Evolutionary conservation across 2,888 invertebrate species (phyloP), one percentile per base, ranked within the genome.

Genomic region (Stenchaetothrips biformis): DNA sequence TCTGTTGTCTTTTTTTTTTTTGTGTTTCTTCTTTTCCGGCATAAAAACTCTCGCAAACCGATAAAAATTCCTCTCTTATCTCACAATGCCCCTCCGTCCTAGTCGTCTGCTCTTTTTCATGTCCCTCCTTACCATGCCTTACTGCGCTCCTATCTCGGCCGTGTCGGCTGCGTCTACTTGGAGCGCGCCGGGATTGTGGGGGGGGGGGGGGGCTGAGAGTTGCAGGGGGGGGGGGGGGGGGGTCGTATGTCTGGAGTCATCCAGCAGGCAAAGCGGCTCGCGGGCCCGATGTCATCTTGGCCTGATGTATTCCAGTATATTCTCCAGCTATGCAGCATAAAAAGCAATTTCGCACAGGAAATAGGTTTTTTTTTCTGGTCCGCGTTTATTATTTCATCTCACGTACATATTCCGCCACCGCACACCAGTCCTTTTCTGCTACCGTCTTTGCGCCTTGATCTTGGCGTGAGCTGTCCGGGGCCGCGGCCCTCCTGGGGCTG

Each of bases 301-400:
- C 25, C 67, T 74, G 67, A 74, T 74, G 67, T 74, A 74, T 74
- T 74, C 67, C 25, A 74, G 67, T 74, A 74, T 74, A 25, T 74
- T 74, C 67, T 74, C 67, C 67, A 74, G 67, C 67, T 74, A 74
- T 74, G 67, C 67, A 74, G 67, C 67, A 74, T 74, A 74, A 74
- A 74, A 74, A 74, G 67, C 67, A 74, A 74, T 74, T 74, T 74
- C 67, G 67, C 67, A 25, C 67, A 74, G 67, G 67, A 74, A 74
- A 74, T 74, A 25, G 67, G 67, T 74, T 74, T 74, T 74, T 74
- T 74, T 74, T 74, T 74, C 21, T 25, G 67, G 21, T 11, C 25
- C 67, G 67, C 25, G 67, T 74, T 74, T 74, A 74, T 74, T 74
- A 74, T 74, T 74, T 74, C 67, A 74, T 74, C 67, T 74, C 67